phyloP scores from a whole-genome alignment of 1,140 invertebrate species.

The Phthorimaea operculella region DNA sequence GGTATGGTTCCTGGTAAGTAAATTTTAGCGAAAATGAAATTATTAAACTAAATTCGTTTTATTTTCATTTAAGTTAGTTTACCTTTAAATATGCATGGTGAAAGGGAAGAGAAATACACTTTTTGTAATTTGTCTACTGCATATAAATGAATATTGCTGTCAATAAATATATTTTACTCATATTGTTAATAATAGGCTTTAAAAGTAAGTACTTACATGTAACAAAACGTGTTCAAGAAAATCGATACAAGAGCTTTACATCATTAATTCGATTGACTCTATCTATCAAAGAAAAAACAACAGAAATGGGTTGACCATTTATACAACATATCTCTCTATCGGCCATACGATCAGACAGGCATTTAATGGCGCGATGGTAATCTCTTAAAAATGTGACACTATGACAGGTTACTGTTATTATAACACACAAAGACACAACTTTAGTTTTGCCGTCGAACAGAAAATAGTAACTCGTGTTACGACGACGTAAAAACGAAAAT shows the following conservation, averaged over 20 bases:
- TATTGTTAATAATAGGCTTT: too few species aligned
- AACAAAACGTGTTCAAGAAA: not conserved
- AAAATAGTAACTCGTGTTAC: slow-evolving; percentile 20
- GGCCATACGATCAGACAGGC: slow-evolving; percentile 40
- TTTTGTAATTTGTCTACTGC: too few species aligned
- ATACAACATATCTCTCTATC: slow-evolving; percentile 57
- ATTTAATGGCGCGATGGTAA: slow-evolving; percentile 46
- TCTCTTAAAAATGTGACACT: slow-evolving; percentile 49
- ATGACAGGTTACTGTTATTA: slow-evolving; percentile 57
- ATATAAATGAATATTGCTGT: too few species aligned
- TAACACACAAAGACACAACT: slow-evolving; percentile 33
- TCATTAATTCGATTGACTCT: not conserved
- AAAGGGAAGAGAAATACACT: too few species aligned
- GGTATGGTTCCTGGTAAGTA: too few species aligned
- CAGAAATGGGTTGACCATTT: slow-evolving; percentile 23
- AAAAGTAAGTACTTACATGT: too few species aligned
- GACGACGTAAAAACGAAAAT: slow-evolving; percentile 18
- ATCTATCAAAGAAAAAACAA: not conserved
- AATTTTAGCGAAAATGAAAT: too few species aligned
- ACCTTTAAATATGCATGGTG: too few species aligned
- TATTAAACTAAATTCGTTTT: too few species aligned
- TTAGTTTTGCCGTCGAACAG: slow-evolving; percentile 9
- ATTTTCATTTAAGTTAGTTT: too few species aligned
- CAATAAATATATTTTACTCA: too few species aligned
- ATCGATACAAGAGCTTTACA: not conserved